Percentiles rank a stretch among this genome's conserved stretches.
Conservation (phyloP, 2,888 invertebrate species). For the Lasioglossum pauxillum region DNA sequence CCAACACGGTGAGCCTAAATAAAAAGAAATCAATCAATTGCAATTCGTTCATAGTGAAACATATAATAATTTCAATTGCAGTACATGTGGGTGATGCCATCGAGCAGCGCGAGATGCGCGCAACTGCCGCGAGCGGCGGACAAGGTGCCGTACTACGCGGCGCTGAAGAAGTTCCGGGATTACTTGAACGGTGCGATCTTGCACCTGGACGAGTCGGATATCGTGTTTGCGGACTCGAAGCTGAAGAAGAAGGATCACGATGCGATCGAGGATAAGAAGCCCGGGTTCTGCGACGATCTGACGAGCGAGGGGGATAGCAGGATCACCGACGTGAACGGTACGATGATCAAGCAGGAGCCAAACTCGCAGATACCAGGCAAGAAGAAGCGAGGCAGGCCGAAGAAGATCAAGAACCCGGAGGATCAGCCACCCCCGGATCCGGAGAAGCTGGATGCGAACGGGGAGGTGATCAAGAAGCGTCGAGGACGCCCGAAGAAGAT, state of each 20-base stretch:
- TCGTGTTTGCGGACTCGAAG: conserved; percentile 92
- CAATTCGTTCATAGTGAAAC: background rate
- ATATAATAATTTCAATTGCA: conserved; percentile 84
- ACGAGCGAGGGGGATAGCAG: conserved; percentile 77
- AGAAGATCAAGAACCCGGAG: conserved; percentile 91
- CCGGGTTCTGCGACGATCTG: conserved; percentile 75
- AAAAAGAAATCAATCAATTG: background rate
- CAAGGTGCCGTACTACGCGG: conserved; percentile 98
- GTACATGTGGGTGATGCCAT: conserved; percentile 99
- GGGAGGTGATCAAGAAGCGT: conserved; percentile 93
- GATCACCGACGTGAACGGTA: conserved; percentile 78
- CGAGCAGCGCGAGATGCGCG: conserved; percentile 98
- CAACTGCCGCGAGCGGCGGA: conserved; percentile 98
- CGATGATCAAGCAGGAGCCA: conserved; percentile 77
- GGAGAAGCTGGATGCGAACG: conserved; percentile 83
- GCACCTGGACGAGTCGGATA: conserved; percentile 94
- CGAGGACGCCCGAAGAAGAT: conserved; percentile 95
- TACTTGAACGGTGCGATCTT: conserved; percentile 94
- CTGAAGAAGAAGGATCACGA: conserved; percentile 86
- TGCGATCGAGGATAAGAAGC: conserved; percentile 79
- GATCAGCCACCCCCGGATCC: conserved; percentile 86
- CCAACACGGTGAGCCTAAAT: conserved; percentile 91
- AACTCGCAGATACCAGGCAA: conserved; percentile 88
- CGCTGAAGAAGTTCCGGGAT: conserved; percentile 97
- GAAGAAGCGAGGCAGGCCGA: conserved; percentile 96